phyloP scores from a whole-genome alignment of 2,113 vertebrate species.

The Murina feae region DNA sequence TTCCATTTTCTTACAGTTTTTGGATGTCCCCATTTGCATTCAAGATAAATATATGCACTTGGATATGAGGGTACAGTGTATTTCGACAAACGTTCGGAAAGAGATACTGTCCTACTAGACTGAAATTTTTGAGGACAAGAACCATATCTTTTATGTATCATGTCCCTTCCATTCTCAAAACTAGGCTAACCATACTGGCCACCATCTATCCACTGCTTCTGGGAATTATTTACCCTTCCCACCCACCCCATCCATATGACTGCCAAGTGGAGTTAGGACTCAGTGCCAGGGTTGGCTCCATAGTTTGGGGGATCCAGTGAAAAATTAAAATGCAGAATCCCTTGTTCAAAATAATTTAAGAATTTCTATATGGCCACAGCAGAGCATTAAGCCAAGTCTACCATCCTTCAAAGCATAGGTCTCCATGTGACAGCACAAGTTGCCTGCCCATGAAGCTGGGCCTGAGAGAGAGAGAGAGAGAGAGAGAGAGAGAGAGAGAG shows the following conservation, averaged over 20 bases:
- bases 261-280: not conserved
- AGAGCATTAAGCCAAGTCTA: not conserved
- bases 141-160: not conserved
- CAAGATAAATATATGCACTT: not conserved
- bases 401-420: not conserved
- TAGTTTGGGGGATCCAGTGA: not conserved
- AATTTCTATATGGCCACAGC: not conserved
- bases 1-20: not conserved
- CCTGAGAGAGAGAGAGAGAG: too few relatives aligned
- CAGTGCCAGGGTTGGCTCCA: not conserved
- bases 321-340: not conserved
- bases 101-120: not conserved
- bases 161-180: not conserved
- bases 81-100: not conserved
- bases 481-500: too few relatives aligned
- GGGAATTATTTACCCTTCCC: not conserved
- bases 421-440: too few relatives aligned
- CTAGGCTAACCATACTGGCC: not conserved
- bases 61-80: not conserved
- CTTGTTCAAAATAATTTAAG: not conserved
- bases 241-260: not conserved
- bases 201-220: not conserved
- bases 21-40: not conserved
- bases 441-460: not conserved
- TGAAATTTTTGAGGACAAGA: not conserved